Percentiles rank a stretch among this genome's conserved stretches.
Evolutionary conservation across 53 echinoderm and acorn worm genomes (phyloP).

Genomic region (Glandiceps talaboti): DNA sequence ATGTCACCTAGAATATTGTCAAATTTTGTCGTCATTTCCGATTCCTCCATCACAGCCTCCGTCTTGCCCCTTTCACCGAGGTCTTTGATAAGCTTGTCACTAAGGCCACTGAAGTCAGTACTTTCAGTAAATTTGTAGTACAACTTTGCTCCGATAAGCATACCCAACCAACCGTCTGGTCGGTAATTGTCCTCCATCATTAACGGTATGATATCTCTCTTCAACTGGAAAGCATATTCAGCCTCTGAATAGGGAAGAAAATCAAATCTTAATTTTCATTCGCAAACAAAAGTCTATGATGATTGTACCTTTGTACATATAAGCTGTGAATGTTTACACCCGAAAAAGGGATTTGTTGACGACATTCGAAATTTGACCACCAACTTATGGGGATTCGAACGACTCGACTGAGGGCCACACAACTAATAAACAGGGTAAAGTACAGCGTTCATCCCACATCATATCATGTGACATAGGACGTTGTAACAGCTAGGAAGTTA

Average conservation of each 20-base stretch:
- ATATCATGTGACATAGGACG: too few relatives aligned
- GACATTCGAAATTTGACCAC: too few relatives aligned
- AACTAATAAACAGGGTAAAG: too few relatives aligned
- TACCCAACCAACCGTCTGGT: conserved; percentile 92
- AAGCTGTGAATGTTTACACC: too few relatives aligned
- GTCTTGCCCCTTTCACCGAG: conserved; percentile 25
- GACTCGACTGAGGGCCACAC: too few relatives aligned
- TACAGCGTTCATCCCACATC: too few relatives aligned
- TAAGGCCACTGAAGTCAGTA: conserved; percentile 25
- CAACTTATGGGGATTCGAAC: too few relatives aligned
- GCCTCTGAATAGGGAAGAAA: conserved; percentile 46
- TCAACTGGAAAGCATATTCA: conserved; percentile 83
- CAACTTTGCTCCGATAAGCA: conserved; percentile 81
- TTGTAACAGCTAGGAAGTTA: too few relatives aligned
- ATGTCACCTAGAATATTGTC: background rate
- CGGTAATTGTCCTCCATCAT: conserved; percentile 88
- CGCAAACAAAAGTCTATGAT: too few relatives aligned
- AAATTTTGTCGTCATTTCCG: background rate
- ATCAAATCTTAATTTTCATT: background rate
- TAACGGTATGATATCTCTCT: conserved; percentile 67
- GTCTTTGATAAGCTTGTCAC: conserved; percentile 35
- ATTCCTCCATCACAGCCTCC: background rate
- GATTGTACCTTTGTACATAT: too few relatives aligned
- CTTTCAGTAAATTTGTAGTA: conserved; percentile 83
- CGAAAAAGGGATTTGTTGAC: too few relatives aligned